Conservation (phyloP, 2,113 vertebrate genomes). For the Malurus cyaneus region DNA sequence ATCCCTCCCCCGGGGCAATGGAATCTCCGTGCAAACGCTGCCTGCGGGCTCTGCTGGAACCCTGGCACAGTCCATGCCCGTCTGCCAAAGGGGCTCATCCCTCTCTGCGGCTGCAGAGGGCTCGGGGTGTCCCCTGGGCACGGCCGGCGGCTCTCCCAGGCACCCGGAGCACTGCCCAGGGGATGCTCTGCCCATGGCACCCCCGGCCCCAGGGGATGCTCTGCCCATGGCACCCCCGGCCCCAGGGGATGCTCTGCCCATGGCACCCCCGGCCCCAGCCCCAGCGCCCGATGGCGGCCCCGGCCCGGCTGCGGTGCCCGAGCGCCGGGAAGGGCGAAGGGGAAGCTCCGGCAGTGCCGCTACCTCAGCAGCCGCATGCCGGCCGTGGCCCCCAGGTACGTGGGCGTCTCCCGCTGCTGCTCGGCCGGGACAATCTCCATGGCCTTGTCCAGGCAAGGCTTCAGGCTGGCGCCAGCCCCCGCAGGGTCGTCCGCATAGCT, state of each 20-base stretch:
- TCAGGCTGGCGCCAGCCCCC: constrained; percentile 47
- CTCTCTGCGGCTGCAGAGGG: background rate
- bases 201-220: background rate
- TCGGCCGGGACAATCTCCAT: constrained; percentile 45
- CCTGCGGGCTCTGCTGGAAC: background rate
- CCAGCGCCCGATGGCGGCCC: background rate
- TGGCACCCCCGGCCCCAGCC: background rate
- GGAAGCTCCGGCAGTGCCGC: rapidly evolving
- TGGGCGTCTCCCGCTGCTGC: constrained; percentile 43
- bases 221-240: too few relatives aligned
- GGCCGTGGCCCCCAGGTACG: constrained; percentile 73
- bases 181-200: background rate
- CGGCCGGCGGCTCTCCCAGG: background rate
- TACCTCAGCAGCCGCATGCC: constrained; percentile 80
- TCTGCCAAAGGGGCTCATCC: background rate
- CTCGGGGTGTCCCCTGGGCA: background rate
- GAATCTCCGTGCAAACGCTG: background rate
- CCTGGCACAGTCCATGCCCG: rapidly evolving
- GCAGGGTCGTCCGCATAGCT: constrained; percentile 12
- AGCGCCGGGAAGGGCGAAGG: rapidly evolving
- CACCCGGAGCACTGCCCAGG: rapidly evolving
- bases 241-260: too few relatives aligned
- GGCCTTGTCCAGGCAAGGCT: constrained; percentile 66
- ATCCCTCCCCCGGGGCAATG: rapidly evolving
- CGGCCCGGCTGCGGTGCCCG: background rate